Conservation (phyloP, 2,888 invertebrate species). For the Sesia bembeciformis region DNA sequence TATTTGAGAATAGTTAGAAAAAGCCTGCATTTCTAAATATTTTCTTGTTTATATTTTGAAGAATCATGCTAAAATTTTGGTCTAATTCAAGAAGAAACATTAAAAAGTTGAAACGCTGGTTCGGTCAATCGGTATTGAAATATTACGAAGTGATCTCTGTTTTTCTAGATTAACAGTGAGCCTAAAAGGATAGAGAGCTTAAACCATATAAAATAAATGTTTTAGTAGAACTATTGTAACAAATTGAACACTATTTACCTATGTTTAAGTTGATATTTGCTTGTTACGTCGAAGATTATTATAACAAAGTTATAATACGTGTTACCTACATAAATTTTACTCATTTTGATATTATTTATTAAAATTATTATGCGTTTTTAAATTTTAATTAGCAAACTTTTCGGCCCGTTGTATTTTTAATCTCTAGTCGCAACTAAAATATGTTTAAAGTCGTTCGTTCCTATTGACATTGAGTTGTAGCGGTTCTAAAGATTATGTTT, state of each 20-base stretch:
- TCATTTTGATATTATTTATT: constrained; percentile 16
- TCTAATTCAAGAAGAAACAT: too few relatives aligned
- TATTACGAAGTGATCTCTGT: constrained; percentile 42
- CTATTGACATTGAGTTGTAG: constrained; percentile 44
- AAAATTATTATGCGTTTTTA: background rate
- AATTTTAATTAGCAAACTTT: constrained; percentile 32
- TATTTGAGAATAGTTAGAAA: constrained; percentile 17
- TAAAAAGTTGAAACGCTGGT: too few relatives aligned
- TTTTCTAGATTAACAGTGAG: constrained; percentile 53
- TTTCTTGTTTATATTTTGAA: constrained; percentile 13
- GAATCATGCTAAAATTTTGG: too few relatives aligned
- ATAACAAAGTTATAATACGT: constrained; percentile 53
- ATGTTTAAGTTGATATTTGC: constrained; percentile 65
- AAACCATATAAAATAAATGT: constrained; percentile 61
- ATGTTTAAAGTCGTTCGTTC: constrained; percentile 54
- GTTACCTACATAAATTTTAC: constrained; percentile 26
- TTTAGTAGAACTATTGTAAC: constrained; percentile 65
- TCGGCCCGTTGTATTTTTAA: constrained; percentile 39
- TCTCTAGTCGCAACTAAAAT: constrained; percentile 70
- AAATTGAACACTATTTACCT: constrained; percentile 63
- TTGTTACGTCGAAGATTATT: constrained; percentile 58
- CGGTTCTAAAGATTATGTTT: constrained; percentile 25
- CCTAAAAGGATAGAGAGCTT: constrained; percentile 72
- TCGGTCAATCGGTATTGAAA: constrained; percentile 2
- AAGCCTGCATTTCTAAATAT: constrained; percentile 35